Conservation (phyloP, 2,888 invertebrate genomes). For the Oxystoma pomonae region DNA sequence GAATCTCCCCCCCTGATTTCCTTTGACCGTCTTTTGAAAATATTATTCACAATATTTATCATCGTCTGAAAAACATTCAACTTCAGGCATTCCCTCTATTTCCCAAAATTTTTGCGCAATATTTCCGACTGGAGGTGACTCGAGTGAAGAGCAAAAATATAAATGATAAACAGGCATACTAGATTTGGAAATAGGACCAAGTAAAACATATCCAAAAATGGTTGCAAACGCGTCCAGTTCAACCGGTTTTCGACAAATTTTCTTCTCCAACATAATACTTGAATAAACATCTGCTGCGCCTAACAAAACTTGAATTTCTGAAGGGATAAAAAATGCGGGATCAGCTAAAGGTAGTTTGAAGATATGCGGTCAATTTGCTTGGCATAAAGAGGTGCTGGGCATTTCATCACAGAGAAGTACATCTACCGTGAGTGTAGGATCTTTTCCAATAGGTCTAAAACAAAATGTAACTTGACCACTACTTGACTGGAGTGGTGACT, state of each 20-base stretch:
- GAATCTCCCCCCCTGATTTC: not conserved
- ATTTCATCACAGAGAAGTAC: not conserved
- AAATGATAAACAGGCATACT: not conserved
- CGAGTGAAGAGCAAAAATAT: not conserved
- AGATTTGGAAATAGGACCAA: not conserved
- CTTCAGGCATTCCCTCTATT: not conserved
- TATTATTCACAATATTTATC: not conserved
- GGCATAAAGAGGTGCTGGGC: not conserved
- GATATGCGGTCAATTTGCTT: not conserved
- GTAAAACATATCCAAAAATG: not conserved
- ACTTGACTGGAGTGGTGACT: not conserved
- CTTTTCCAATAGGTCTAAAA: not conserved
- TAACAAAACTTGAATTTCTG: not conserved
- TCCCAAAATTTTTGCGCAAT: too few species aligned
- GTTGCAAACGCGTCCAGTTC: not conserved
- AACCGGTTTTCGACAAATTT: not conserved
- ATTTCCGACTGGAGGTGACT: too few species aligned
- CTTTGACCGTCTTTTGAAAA: not conserved
- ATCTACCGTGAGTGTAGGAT: not conserved
- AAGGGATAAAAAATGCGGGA: not conserved
- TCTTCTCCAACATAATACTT: not conserved
- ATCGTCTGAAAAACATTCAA: not conserved
- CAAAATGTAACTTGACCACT: not conserved
- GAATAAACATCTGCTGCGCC: not conserved
- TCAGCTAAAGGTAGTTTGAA: not conserved